These are phyloP conservation scores for Lasiurus borealis DNA, from an alignment of 2,113 vertebrate genomes.

Conservation along the genomic window DNA sequence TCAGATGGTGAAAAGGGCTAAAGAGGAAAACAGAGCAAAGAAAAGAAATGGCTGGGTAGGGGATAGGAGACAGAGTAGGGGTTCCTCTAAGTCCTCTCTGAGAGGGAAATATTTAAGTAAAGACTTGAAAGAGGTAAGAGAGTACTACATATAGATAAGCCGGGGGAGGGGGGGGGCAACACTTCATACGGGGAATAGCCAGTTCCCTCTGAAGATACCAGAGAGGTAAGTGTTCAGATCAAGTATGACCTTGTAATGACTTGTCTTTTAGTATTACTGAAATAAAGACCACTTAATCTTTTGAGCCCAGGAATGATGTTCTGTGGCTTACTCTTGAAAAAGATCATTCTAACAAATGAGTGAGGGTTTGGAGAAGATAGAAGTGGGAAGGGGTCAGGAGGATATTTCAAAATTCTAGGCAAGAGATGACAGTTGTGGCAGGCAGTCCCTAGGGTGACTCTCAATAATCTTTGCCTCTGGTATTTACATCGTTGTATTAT, in stretches of 20 bases:
- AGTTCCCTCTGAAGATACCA: slow-evolving; percentile 26
- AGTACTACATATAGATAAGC: not conserved
- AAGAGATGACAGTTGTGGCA: not conserved
- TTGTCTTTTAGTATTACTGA: not conserved
- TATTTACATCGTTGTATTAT: not conserved
- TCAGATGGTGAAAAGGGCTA: not conserved
- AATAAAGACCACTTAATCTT: slow-evolving; percentile 15
- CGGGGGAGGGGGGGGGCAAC: no score
- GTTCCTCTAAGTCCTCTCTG: not conserved
- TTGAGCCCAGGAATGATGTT: not conserved
- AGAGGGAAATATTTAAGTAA: not conserved
- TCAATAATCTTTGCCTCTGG: not conserved
- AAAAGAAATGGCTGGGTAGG: not conserved
- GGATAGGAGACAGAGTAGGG: no score
- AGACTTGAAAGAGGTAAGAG: not conserved
- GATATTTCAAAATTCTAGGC: not conserved
- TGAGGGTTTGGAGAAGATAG: not conserved
- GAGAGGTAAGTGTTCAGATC: slow-evolving; percentile 15
- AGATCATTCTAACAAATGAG: not conserved
- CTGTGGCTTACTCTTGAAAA: not conserved
- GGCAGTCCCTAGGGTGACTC: not conserved
- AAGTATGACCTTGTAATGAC: not conserved
- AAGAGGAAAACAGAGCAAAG: not conserved
- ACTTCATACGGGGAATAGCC: not conserved
- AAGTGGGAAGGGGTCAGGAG: not conserved